Evolutionary conservation across 1,140 invertebrate species (phyloP).

Genomic region (Drosophila persimilis): DNA sequence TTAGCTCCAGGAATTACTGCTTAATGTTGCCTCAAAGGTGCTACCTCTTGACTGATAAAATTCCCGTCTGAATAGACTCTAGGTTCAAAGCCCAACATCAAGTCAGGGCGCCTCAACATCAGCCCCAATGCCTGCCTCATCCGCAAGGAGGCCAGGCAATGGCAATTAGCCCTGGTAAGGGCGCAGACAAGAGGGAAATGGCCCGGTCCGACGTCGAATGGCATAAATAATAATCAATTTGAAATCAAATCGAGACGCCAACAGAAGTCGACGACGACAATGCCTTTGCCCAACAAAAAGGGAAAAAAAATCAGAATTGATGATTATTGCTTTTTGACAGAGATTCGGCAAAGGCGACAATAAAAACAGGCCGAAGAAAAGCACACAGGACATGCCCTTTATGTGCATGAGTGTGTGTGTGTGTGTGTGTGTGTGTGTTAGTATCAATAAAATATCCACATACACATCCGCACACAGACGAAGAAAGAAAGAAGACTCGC

Average conservation of each 20-base stretch:
- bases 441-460: slow-evolving; percentile 82
- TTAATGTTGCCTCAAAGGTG: too few relatives aligned
- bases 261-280: slow-evolving; percentile 26
- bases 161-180: slow-evolving; percentile 45
- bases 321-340: slow-evolving; percentile 83
- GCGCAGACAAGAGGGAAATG: slow-evolving; percentile 13
- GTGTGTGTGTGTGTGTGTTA: slow-evolving; percentile 49
- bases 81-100: too few relatives aligned
- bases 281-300: slow-evolving; percentile 29
- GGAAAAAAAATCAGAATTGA: slow-evolving; percentile 77
- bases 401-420: slow-evolving; percentile 37
- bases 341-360: slow-evolving; percentile 73
- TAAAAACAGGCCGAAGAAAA: slow-evolving; percentile 55
- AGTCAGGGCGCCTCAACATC: not conserved
- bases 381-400: slow-evolving; percentile 48
- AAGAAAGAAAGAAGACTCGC: too few relatives aligned
- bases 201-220: slow-evolving; percentile 42
- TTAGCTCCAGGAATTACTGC: too few relatives aligned
- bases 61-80: too few relatives aligned
- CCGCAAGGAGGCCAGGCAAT: not conserved
- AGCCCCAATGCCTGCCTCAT: not conserved
- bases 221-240: slow-evolving; percentile 83
- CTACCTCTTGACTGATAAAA: too few relatives aligned
- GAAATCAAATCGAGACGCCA: slow-evolving; percentile 69
- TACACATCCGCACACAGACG: slow-evolving; percentile 34